These are phyloP conservation scores for Cerastoderma edule DNA, from an alignment of 2,888 invertebrate genomes.

Conservation along the genomic window DNA sequence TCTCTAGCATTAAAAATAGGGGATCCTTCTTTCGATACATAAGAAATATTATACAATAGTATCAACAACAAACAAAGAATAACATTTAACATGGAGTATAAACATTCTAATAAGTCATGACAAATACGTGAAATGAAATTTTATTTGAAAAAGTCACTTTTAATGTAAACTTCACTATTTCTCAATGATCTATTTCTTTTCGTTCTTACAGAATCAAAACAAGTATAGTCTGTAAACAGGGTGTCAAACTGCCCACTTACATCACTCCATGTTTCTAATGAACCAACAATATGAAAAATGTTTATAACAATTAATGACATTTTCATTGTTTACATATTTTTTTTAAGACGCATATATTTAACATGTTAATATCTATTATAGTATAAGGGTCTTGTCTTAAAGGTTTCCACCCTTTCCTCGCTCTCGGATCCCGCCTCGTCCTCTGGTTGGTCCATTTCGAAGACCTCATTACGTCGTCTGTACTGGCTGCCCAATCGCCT, in stretches of 20 bases:
- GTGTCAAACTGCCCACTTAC: constrained; percentile 1
- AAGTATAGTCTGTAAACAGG: neutral
- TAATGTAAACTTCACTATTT: neutral
- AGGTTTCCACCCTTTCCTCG: neutral
- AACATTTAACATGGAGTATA: neutral
- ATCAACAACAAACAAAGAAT: no score
- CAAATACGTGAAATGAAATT: neutral
- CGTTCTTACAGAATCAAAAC: constrained; percentile 8
- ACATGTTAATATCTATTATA: neutral
- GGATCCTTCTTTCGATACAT: constrained; percentile 19
- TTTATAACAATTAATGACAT: neutral
- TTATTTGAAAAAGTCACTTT: neutral
- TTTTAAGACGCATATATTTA: neutral
- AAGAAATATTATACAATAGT: no score
- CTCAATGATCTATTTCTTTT: neutral
- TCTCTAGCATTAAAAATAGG: constrained; percentile 5
- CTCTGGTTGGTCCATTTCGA: neutral
- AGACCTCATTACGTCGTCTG: neutral
- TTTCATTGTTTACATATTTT: neutral
- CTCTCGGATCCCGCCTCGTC: neutral
- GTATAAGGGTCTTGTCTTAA: neutral
- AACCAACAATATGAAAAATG: neutral
- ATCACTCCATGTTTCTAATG: constrained; percentile 11
- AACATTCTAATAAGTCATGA: neutral
- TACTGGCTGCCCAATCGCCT: neutral